Base-by-base conservation (phyloP, 2,888 invertebrate genomes). In the Pterobdella sp. region DNA sequence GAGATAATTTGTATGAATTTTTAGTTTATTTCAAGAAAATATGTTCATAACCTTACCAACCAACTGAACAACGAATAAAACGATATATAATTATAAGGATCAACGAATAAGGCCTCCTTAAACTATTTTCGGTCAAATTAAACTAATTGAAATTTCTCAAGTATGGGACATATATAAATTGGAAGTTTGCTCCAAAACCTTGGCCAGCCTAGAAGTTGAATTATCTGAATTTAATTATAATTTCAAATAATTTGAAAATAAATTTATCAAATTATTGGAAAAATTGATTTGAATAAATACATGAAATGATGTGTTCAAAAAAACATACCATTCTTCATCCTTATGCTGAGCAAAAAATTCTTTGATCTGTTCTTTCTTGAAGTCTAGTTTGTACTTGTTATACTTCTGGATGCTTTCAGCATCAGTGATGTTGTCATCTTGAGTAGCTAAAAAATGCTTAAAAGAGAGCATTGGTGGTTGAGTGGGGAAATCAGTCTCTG, bases 261-360 rank as follows among this genome's bases (percentile, higher is more conserved):
- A 26, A n/a, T 71, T 18, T 18, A 26, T 37, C 10, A 72, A 14
- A 63, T 49, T n/a, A 49, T 49, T 49, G 52, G 14, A 49, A 49
- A 49, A 18, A 18, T 14, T 63, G 7, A 49, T 29, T 56, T 42
- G 18, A 42, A 42, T 42, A 7, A 42, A 35, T 31, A 31, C 49
- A 35, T 10, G n/a, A 35, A 31, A 18, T 35, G 69, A 34, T 36
- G n/a, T n/a, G 10, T 26, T 18, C 10, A 22, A 56, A 4, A 4
- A 34, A 52, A 66, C 91, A 87, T 88, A 97, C 98, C 98, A 98
- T 90, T 98, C 98, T 85, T 99, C 97, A 81, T 98, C 97, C 86
- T 98, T 98, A 87, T 98, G 98, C 66, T 92, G 91, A 80, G 96
- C 91, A 86, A 98, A 98, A 87, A 98, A 98, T 84, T 97, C 95